These are phyloP conservation scores for Lithosia quadra DNA, from an alignment of 2,888 invertebrate genomes.

Conservation along the genomic window DNA sequence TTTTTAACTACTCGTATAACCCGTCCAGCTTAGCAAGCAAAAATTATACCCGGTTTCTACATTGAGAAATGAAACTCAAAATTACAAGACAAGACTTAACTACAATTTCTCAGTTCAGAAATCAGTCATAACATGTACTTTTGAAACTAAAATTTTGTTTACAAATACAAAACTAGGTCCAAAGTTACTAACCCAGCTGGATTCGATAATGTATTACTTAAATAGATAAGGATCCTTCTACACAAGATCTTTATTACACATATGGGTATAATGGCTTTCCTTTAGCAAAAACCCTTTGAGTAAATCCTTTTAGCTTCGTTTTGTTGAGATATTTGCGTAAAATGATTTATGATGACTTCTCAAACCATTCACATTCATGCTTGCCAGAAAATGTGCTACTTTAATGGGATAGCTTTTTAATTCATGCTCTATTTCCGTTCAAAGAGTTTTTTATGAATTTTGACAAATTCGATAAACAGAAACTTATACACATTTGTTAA, in stretches of 20 bases:
- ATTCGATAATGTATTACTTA: background rate
- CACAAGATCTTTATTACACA: background rate
- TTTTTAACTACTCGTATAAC: too few relatives aligned
- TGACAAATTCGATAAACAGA: background rate
- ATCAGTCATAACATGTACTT: too few relatives aligned
- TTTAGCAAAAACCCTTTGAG: background rate
- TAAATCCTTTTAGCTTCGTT: slow-evolving; percentile 23
- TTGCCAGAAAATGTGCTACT: slow-evolving; percentile 3
- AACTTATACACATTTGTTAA: too few relatives aligned
- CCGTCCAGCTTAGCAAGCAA: too few relatives aligned
- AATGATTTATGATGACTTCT: slow-evolving; percentile 43
- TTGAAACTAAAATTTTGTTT: too few relatives aligned
- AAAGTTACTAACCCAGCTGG: background rate
- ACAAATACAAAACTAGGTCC: background rate
- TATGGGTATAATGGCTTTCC: background rate
- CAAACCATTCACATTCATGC: slow-evolving; percentile 29
- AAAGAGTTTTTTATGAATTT: slow-evolving; percentile 3
- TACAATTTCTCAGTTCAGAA: too few relatives aligned
- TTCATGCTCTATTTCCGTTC: slow-evolving; percentile 3
- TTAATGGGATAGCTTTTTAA: background rate
- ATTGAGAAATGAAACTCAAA: too few relatives aligned
- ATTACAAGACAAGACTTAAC: too few relatives aligned
- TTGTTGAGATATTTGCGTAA: slow-evolving; percentile 25
- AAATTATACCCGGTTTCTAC: too few relatives aligned
- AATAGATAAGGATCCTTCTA: background rate